Conservation (phyloP, 53 echinoderm and acorn worm species). For the Holothuria scabra region DNA sequence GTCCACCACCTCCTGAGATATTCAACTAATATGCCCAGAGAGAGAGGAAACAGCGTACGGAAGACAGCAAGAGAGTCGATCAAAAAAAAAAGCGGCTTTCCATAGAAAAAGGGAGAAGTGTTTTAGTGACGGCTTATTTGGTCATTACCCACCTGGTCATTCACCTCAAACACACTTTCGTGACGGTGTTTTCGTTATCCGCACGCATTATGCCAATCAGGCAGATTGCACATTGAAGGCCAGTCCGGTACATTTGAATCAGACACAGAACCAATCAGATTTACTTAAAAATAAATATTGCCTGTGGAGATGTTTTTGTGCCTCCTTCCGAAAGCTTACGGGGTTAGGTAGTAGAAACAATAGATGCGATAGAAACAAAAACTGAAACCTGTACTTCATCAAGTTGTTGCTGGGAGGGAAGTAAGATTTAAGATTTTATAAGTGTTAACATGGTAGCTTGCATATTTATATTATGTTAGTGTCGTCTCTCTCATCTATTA, state of each 20-base stretch:
- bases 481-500: conserved; percentile 5
- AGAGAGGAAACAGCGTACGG: background rate
- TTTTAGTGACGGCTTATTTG: conserved; percentile 38
- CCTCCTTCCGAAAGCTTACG: conserved; percentile 2
- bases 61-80: conserved; percentile 39
- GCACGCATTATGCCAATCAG: conserved; percentile 43
- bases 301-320: conserved; percentile 35
- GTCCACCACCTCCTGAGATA: conserved; percentile 18
- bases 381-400: conserved; percentile 45
- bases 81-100: conserved; percentile 20
- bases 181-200: conserved; percentile 45
- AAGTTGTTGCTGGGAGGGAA: conserved; percentile 37
- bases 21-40: conserved; percentile 43
- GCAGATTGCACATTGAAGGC: conserved; percentile 39
- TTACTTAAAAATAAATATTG: conserved; percentile 46
- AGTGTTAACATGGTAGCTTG: conserved; percentile 35
- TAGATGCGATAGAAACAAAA: conserved; percentile 28
- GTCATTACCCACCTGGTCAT: conserved; percentile 39
- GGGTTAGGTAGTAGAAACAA: background rate
- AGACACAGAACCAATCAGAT: conserved; percentile 30
- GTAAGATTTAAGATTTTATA: conserved; percentile 22
- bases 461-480: conserved; percentile 19
- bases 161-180: conserved; percentile 42
- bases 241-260: conserved; percentile 41
- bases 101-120: conserved; percentile 25